Percentiles rank a stretch among this genome's conserved stretches.
Evolutionary conservation across 1,140 invertebrate genomes (phyloP).

Genomic region (Cyrtorhinus lividipennis): DNA sequence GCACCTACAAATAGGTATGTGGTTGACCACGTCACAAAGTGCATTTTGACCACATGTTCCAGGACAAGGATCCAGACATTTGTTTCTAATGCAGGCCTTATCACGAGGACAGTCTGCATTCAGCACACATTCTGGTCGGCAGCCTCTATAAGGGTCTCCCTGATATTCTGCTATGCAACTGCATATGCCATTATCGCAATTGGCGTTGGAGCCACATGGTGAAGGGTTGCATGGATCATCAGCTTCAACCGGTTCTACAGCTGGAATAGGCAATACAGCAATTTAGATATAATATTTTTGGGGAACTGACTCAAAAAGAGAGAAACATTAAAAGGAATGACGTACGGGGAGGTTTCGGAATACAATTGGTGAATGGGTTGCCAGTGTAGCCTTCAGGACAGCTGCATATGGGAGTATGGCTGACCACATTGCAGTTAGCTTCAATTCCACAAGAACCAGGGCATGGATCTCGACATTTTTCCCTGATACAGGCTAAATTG

Average conservation of each 20-base stretch:
- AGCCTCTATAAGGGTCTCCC: slow-evolving; percentile 56
- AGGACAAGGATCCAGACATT: slow-evolving; percentile 58
- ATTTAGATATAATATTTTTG: not conserved
- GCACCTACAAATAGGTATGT: slow-evolving; percentile 31
- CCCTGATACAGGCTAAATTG: slow-evolving; percentile 30
- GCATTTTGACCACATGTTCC: slow-evolving; percentile 31
- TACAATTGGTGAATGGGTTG: slow-evolving; percentile 33
- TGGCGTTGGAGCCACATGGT: slow-evolving; percentile 55
- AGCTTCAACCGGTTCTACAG: slow-evolving; percentile 16
- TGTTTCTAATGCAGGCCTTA: slow-evolving; percentile 48
- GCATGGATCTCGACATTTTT: slow-evolving; percentile 33
- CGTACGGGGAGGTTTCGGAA: slow-evolving; percentile 29
- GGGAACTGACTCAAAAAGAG: not conserved
- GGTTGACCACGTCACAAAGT: slow-evolving; percentile 29
- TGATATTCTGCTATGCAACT: slow-evolving; percentile 43
- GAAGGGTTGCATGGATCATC: slow-evolving; percentile 58
- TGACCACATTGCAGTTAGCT: slow-evolving; percentile 33
- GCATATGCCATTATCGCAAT: slow-evolving; percentile 46
- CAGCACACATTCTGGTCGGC: slow-evolving; percentile 52
- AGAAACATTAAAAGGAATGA: not conserved
- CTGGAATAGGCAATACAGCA: not conserved
- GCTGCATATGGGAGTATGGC: slow-evolving; percentile 33
- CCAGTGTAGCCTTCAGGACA: slow-evolving; percentile 33
- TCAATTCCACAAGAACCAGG: slow-evolving; percentile 30
- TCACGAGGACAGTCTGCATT: slow-evolving; percentile 48